Base-by-base conservation (phyloP, 2,888 invertebrate species). In the Hyles lineata region DNA sequence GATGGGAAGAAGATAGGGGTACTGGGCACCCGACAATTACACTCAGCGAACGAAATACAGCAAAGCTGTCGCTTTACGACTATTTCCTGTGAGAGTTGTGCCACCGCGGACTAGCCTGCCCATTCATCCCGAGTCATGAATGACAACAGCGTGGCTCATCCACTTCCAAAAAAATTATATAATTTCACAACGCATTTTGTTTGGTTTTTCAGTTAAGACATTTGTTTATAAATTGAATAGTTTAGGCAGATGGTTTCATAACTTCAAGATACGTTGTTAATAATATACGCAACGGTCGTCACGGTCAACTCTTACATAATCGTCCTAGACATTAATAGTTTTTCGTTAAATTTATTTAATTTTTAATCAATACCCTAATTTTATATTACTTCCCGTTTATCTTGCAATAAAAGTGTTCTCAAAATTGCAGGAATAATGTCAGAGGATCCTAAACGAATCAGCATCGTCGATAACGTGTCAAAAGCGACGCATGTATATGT, bases 401-500 rank as follows among this genome's bases (percentile, higher is more conserved):
- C 17, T 55, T 55, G 55, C 43, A 43, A 19, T n/a, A n/a, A 55
- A 55, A 55, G 43, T 43, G 15, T 43, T 43, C 3, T 43, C 43
- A 11, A 15, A 11, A 43, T 43, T 43, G 43, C n/a, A 55, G 11
- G 17, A 55, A n/a, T 6, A n/a, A 55, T 55, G 55, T n/a, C 23
- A 2, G 50, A 67, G 7, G 0, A 19, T n/a, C 63, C 11, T 15
- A 50, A 21, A 7, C 11, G 43, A 15, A 67, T 23, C 2, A 23
- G 5, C 23, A 50, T 21, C 50, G 21, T 21, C 50, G 17, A 17
- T 67, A 50, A 23, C 67, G 43, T 50, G 17, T 67, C 67, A 67
- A 67, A 67, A 67, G 21, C 50, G 43, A 67, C 7, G 67, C 23
- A 43, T 67, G 5, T 55, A 55, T 55, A 67, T 67, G 67, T 67